These are phyloP conservation scores for Euphonia xanthogaster DNA, from an alignment of 2,797 vertebrate species.

Conservation along the genomic window DNA sequence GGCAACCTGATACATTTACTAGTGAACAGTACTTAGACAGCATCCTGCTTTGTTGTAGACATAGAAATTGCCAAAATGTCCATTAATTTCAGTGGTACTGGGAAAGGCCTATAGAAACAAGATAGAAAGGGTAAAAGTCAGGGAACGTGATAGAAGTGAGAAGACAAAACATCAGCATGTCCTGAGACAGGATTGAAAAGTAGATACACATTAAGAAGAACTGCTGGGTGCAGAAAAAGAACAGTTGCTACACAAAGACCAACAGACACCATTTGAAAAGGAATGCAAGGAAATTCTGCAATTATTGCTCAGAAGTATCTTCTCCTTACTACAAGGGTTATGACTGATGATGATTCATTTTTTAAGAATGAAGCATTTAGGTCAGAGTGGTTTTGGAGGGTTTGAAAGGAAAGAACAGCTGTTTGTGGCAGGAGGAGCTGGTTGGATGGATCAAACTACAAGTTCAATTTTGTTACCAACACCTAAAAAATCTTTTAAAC, in stretches of 20 bases:
- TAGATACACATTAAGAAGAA: not conserved
- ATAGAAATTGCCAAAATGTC: conserved; percentile 7
- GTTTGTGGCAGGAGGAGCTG: not conserved
- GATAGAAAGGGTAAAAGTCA: not conserved
- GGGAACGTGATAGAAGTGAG: not conserved
- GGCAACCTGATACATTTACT: not conserved
- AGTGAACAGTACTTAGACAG: not conserved
- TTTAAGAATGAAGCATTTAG: not conserved
- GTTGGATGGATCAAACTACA: not conserved
- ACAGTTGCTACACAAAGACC: not conserved
- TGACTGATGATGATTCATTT: conserved; percentile 10
- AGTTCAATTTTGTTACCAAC: not conserved
- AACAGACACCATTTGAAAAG: not conserved
- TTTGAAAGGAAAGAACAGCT: conserved; percentile 38
- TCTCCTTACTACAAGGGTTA: not conserved
- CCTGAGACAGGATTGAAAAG: not conserved
- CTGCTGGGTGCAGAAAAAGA: not conserved
- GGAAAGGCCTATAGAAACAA: not conserved
- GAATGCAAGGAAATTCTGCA: not conserved
- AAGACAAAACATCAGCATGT: not conserved
- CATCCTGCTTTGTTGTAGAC: not conserved
- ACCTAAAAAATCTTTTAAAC: not conserved
- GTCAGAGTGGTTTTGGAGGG: conserved; percentile 14
- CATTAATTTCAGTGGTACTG: not conserved
- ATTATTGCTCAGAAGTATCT: not conserved